Base-by-base conservation (phyloP, 2,888 invertebrate genomes). In the Cerceris ruficornis region DNA sequence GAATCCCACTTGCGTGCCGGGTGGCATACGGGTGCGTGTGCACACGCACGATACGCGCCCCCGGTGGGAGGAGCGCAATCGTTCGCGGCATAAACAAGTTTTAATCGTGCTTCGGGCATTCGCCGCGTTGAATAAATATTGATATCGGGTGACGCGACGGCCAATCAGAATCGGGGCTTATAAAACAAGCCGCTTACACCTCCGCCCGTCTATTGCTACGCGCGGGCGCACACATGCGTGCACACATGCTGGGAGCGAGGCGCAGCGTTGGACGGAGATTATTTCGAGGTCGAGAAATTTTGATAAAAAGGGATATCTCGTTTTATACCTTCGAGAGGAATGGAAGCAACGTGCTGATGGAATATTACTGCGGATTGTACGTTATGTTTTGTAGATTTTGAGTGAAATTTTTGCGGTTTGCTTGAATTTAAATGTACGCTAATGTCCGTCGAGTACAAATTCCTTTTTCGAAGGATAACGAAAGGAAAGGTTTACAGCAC, bases 41-140 rank as follows among this genome's bases (percentile, higher is more conserved):
- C 85, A 57, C 69, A 57, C 69, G 73, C 75, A 77, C 61, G 79
- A 62, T 52, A 66, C 81, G 81, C 77, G 69, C 77, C 76, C 80
- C 60, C 80, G 78, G 85, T 88, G 88, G 90, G 90, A 86, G 90
- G 91, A 88, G 90, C 88, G 84, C 72, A 86, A 86, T 86, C 88
- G 89, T 90, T 89, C 86, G 89, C 87, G 85, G 88, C 85, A 88
- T 90, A 90, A 91, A 91, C 90, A 89, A 90, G 88, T 91, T 90
- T 91, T 90, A 90, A 90, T 91, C 89, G 87, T 81, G 86, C 87
- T 84, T 83, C 87, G 87, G 87, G 89, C 86, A 89, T 90, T 91
- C 87, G 88, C 88, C 86, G 88, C 83, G 87, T 88, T 90, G 89
- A 89, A 91, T 91, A 91, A 91, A 92, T 91, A 92, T 90, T 90